Evolutionary conservation across 2,113 vertebrate genomes (phyloP), one percentile per base, ranked within the genome.

Genomic region (Capricornis sumatraensis): DNA sequence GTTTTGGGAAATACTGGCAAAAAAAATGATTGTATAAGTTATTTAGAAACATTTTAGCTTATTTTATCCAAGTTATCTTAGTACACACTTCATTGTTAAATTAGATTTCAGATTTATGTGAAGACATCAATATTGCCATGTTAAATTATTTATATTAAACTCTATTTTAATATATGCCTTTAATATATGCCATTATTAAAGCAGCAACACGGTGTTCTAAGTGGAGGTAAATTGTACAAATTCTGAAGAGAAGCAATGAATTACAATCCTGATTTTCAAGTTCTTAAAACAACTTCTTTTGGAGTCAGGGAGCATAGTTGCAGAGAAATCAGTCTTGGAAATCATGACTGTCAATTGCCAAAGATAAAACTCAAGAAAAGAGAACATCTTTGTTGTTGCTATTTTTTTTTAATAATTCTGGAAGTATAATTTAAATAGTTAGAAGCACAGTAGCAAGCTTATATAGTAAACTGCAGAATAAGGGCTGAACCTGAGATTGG

Each of bases 281-380:
- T 30, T 43, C 43, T 57, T 71, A 52, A 28, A 11, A 1, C 76
- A 10, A 45, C 21, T 36, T n/a, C 14, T 11, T 81, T 64, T 6
- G 3, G 15, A 8, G n/a, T 40, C 6, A n/a, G 2, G 1, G 23
- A 28, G 9, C 28, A 91, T 1, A 21, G 53, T 12, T 36, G 13
- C 36, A 45, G 16, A 89, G 16, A 82, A 87, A 43, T 36, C 3
- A 71, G n/a, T 83, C 11, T 67, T 83, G 16, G 6, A 85, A 60
- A 6, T 27, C 21, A 64, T 53, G 4, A 43, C 9, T 79, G 11
- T 81, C 45, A 79, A 40, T 4, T 74, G 25, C 40, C 23, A 55
- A 79, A 33, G 15, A 19, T 3, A 27, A 45, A 30, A 74, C 52
- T 52, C 52, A 82, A 88, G 16, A 71, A 58, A 88, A 19, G 15